These are phyloP conservation scores for Ectropis crepuscularia DNA, from an alignment of 2,888 invertebrate genomes.

Conservation along the genomic window DNA sequence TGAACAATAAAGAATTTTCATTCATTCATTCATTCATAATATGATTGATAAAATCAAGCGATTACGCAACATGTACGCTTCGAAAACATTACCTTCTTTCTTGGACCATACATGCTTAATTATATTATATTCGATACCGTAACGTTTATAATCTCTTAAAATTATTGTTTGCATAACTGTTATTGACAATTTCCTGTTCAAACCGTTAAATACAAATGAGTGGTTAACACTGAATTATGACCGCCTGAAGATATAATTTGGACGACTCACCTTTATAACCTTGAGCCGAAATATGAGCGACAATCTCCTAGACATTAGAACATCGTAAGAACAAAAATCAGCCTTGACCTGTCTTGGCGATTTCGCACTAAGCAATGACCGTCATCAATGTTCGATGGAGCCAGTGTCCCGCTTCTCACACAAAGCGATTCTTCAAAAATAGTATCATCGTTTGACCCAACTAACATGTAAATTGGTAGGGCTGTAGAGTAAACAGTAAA, in stretches of 20 bases:
- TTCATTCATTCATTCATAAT: too few species aligned
- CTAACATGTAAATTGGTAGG: not conserved
- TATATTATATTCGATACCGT: constrained; percentile 4
- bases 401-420: not conserved
- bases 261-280: constrained; percentile 48
- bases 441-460: not conserved
- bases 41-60: constrained; percentile 1
- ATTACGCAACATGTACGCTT: too few species aligned
- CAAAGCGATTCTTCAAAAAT: not conserved
- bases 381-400: not conserved
- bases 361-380: constrained; percentile 18
- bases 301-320: constrained; percentile 51
- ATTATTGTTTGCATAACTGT: constrained; percentile 30
- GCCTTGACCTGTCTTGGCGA: constrained; percentile 55
- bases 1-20: too few species aligned
- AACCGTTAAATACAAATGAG: constrained; percentile 70
- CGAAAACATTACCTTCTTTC: too few species aligned
- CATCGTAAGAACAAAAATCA: constrained; percentile 53
- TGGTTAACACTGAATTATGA: constrained; percentile 54
- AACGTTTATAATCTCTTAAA: constrained; percentile 19
- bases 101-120: too few species aligned
- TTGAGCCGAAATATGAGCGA: constrained; percentile 50
- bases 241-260: constrained; percentile 48
- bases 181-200: constrained; percentile 48
- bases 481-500: constrained; percentile 42